Evolutionary conservation across 2,113 vertebrate species (phyloP), one percentile per base, ranked within the genome.

Genomic region (Sterna hirundo): DNA sequence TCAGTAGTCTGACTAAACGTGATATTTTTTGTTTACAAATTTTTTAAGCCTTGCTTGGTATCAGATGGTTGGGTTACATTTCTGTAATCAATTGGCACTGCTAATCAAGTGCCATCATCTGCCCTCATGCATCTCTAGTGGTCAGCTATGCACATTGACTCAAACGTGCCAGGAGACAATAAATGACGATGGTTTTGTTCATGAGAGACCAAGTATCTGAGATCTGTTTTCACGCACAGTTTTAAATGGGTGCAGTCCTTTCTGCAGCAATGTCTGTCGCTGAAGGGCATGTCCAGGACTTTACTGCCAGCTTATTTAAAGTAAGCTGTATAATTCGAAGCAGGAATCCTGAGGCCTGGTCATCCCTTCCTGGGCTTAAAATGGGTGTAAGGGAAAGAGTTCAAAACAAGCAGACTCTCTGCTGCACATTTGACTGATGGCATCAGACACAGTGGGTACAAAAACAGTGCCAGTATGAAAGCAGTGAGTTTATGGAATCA

Each of bases 301-400:
- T 47, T 71, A 57, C 36, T 95, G 90, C 44, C 70, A 86, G 34
- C 13, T 93, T 94, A 57, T 83, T 58, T 88, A 55, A 83, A 91
- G 30, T 42, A 86, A 77, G 22, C 29, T 47, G 9, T 36, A 30
- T 58, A 38, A 83, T 81, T 66, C 55, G 38, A 82, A 93, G 60
- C 64, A 83, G 58, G 22, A 80, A 62, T 90, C 46, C 54, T 70
- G 38, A 85, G 36, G 16, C 46, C 30, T 83, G 65, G 4, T 21
- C 0, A 3, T 64, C 51, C 38, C 15, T 94, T 93, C 22, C 36
- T 89, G 21, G 7, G 27, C n/a, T 87, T 93, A 79, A 82, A 79
- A 91, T 2, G 2, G 11, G 3, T 30, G 9, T 40, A 54, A 71
- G 42, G 34, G 47, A 76, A 86, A 66, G 64, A 30, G 29, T 96